phyloP scores from a whole-genome alignment of 2,888 invertebrate genomes.

The Eulithis testata region DNA sequence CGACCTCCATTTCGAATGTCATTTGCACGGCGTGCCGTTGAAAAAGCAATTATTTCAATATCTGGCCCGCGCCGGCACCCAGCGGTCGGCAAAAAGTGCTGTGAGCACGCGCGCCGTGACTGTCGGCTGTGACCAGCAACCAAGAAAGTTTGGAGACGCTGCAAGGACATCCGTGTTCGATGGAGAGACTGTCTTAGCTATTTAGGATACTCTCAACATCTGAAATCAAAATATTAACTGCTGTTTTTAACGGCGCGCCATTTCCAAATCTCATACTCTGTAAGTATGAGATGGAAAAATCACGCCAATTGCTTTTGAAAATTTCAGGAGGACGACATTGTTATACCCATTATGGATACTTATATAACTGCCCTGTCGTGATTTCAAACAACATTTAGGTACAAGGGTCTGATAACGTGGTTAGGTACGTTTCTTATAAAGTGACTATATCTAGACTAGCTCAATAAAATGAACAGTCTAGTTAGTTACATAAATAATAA shows the following conservation, averaged over 20 bases:
- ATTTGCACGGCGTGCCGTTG: constrained; percentile 83
- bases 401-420: too few species aligned
- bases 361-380: too few species aligned
- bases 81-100: constrained; percentile 70
- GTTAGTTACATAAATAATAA: background rate
- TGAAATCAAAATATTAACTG: background rate
- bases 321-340: too few species aligned
- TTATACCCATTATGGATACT: too few species aligned
- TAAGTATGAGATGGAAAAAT: too few species aligned
- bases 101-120: constrained; percentile 78
- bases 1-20: constrained; percentile 84
- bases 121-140: constrained; percentile 47
- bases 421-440: too few species aligned
- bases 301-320: too few species aligned
- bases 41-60: constrained; percentile 85
- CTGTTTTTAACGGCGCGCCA: background rate
- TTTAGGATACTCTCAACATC: background rate
- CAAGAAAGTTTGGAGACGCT: constrained; percentile 73
- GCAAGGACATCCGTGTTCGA: constrained; percentile 57
- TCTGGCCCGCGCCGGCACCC: constrained; percentile 74
- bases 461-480: too few species aligned
- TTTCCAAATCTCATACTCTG: too few species aligned
- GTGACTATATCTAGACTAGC: too few species aligned
- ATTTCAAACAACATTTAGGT: too few species aligned
- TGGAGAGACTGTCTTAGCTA: background rate